Percentiles rank a stretch among this genome's conserved stretches.
phyloP scores from a whole-genome alignment of 2,888 invertebrate species.

The Stegana nigrithorax region DNA sequence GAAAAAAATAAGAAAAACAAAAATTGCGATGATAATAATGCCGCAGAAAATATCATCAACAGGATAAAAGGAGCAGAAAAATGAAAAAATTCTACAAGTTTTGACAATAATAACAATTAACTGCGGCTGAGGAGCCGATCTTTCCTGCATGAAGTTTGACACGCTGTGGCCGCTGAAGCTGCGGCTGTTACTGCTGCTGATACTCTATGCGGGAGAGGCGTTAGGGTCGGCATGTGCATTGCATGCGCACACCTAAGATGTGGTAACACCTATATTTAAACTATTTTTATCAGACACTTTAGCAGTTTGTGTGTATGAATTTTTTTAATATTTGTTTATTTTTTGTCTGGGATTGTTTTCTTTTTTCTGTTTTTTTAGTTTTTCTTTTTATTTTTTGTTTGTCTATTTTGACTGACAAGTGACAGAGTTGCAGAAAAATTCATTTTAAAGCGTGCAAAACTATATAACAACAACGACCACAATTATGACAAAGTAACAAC shows the following conservation, averaged over 20 bases:
- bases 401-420: conserved; percentile 41
- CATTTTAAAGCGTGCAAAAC: conserved; percentile 14
- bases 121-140: neutral
- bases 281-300: conserved; percentile 17
- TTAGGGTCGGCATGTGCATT: no score
- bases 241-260: conserved; percentile 8
- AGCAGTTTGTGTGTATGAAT: no score
- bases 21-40: neutral
- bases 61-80: no score
- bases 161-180: no score
- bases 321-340: no score
- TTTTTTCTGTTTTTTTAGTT: neutral
- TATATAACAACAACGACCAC: no score
- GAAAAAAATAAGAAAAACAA: neutral
- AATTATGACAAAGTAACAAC: no score
- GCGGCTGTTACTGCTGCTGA: no score
- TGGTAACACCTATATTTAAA: conserved; percentile 16
- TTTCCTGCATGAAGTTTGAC: no score
- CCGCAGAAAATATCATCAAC: no score
- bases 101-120: conserved; percentile 33
- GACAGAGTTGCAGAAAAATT: conserved; percentile 33
- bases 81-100: conserved; percentile 36
- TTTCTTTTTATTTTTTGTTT: conserved; percentile 7
- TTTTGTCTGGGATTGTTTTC: neutral
- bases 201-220: no score